A percentile compares a stretch with the other conserved stretches of the same genome.
Conservation (phyloP, 1,140 invertebrate genomes). For the Cataglyphis hispanica region DNA sequence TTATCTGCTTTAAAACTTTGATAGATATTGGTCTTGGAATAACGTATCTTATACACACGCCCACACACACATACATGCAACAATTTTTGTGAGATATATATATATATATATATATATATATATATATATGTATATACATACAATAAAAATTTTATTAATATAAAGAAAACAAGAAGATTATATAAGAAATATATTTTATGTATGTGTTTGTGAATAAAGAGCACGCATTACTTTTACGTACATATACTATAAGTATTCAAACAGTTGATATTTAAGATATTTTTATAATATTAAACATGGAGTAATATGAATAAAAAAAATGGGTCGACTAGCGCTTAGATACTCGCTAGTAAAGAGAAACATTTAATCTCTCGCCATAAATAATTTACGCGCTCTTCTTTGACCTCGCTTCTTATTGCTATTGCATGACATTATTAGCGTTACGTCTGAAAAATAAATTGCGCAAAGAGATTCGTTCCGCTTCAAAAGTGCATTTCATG, state of each 20-base stretch:
- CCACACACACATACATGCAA: neutral
- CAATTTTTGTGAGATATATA: neutral
- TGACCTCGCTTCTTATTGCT: conserved; percentile 32
- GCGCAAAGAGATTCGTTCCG: conserved; percentile 22
- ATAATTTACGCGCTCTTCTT: conserved; percentile 55
- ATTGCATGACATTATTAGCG: conserved; percentile 33
- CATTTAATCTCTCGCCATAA: conserved; percentile 24
- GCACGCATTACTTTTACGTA: neutral
- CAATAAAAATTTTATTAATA: conserved; percentile 3
- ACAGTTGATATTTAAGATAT: no score
- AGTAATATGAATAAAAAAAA: conserved; percentile 12
- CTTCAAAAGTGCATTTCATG: conserved; percentile 27
- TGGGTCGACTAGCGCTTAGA: conserved; percentile 1
- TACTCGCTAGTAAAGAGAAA: neutral
- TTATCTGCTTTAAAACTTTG: neutral
- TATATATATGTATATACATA: no score
- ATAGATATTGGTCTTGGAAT: neutral
- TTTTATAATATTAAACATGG: neutral
- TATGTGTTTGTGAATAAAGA: neutral
- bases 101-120: no score
- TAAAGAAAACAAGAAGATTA: neutral
- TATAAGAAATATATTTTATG: no score
- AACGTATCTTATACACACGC: neutral
- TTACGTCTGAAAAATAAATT: conserved; percentile 51
- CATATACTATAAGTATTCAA: no score